Conservation (phyloP, 2,888 invertebrate genomes). For the Lithodes maja region DNA sequence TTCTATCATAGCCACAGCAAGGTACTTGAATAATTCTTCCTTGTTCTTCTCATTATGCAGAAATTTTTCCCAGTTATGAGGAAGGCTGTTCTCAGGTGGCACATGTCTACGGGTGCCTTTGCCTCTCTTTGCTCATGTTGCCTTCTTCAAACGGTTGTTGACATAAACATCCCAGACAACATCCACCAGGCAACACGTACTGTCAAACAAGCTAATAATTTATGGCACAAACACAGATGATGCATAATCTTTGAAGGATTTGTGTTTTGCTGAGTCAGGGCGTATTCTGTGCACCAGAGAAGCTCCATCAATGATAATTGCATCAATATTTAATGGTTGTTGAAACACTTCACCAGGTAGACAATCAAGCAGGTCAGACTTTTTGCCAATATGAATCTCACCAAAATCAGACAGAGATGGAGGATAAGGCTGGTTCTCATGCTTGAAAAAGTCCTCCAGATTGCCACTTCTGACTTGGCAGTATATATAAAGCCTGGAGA, state of each 20-base stretch:
- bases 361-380: not conserved
- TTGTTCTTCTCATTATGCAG: slow-evolving; percentile 26
- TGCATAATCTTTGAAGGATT: slow-evolving; percentile 38
- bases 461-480: slow-evolving; percentile 10
- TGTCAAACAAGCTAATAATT: slow-evolving; percentile 12
- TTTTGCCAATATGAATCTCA: not conserved
- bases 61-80: slow-evolving; percentile 15
- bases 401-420: slow-evolving; percentile 13
- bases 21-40: slow-evolving; percentile 27
- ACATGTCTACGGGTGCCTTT: slow-evolving; percentile 23
- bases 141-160: slow-evolving; percentile 28
- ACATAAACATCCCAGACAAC: slow-evolving; percentile 31
- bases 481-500: slow-evolving; percentile 10
- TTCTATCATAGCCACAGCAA: slow-evolving; percentile 14
- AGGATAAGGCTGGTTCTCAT: slow-evolving; percentile 17
- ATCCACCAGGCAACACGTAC: slow-evolving; percentile 17
- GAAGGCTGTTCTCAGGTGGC: slow-evolving; percentile 13
- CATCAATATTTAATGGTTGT: slow-evolving; percentile 21
- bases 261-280: slow-evolving; percentile 23
- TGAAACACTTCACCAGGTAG: slow-evolving; percentile 16
- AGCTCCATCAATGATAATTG: slow-evolving; percentile 44
- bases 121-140: slow-evolving; percentile 17
- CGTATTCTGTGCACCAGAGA: slow-evolving; percentile 36
- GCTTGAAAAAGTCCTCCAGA: slow-evolving; percentile 10
- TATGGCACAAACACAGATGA: slow-evolving; percentile 31